Base-by-base conservation (phyloP, 2,888 invertebrate genomes). In the Callosobruchus maculatus region DNA sequence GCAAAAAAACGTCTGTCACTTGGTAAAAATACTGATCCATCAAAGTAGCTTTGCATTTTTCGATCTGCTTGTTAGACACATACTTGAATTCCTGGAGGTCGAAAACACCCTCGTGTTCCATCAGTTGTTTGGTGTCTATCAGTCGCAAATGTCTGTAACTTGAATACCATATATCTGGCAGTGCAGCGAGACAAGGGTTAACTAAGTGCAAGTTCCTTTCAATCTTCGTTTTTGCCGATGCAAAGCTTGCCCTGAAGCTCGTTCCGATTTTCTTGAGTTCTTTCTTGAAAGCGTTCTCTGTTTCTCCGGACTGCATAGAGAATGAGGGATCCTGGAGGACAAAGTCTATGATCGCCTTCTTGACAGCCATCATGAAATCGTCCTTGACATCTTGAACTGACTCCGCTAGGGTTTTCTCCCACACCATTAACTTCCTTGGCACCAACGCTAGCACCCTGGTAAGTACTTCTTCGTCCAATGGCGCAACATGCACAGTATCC, bases 281-380 rank as follows among this genome's bases (percentile, higher is more conserved):
- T 80, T 86, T 84, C 82, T 92, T 88, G 77, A 90, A 84, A 70
- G 88, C 88, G 0, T 90, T 89, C 73, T 85, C 83, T 22, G 88
- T 87, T 74, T 90, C 89, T 77, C 88, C 88, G 77, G 88, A 87
- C 0, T 89, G 87, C 78, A 89, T 90, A 81, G 89, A 88, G 87
- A 90, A 82, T 0, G 89, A 88, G 0, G 94, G 93, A 87, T 96
- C 95, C 82, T 93, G 93, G 3, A 98, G 88, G 0, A 97, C 96
- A 85, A 96, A 98, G 87, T 97, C 97, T 0, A 98, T 94, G 72
- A 95, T 94, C 0, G 97, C 94, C 84, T 96, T 97, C 84, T 97
- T 97, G 84, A 97, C 94, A 77, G 94, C 94, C 85, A 94, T 90
- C 84, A 94, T 91, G 84, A 96, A 98, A 82, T 96, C 96, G 77